A percentile compares a stretch with the other conserved stretches of the same genome.
phyloP scores from a whole-genome alignment of 2,797 vertebrate genomes.

The Acrossocheilus wenchowensis region DNA sequence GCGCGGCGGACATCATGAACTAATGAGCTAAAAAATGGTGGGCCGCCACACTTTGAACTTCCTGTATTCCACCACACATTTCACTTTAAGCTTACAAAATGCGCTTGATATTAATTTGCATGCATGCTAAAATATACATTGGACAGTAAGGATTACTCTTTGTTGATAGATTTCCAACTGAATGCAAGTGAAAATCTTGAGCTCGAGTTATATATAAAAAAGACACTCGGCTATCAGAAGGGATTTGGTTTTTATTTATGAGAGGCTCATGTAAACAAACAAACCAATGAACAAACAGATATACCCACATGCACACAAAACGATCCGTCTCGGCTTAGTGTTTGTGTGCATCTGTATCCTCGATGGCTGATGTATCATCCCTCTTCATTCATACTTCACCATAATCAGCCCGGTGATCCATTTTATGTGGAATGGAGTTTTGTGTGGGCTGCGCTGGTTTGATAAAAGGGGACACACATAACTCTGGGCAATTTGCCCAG shows the following conservation, averaged over 20 bases:
- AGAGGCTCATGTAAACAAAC: slow-evolving; percentile 19
- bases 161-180: not conserved
- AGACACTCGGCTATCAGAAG: not conserved
- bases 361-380: slow-evolving; percentile 19
- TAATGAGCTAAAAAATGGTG: slow-evolving; percentile 28
- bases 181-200: not conserved
- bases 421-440: slow-evolving; percentile 75
- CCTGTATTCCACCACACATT: not conserved
- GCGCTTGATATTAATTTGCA: not conserved
- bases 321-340: slow-evolving; percentile 15
- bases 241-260: slow-evolving; percentile 24
- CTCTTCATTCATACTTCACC: slow-evolving; percentile 36
- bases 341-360: slow-evolving; percentile 29
- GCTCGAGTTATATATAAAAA: not conserved
- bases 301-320: not conserved
- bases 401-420: slow-evolving; percentile 45
- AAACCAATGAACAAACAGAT: slow-evolving; percentile 12
- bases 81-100: not conserved
- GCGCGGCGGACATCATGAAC: not conserved
- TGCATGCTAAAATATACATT: not conserved
- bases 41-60: slow-evolving; percentile 20
- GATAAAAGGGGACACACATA: slow-evolving; percentile 76
- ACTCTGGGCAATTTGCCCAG: slow-evolving; percentile 71
- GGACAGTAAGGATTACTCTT: too few relatives aligned
- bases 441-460: slow-evolving; percentile 73